Percentiles rank a stretch among this genome's conserved stretches.
phyloP scores from a whole-genome alignment of 1,140 invertebrate genomes.

The Eurytemora carolleeae region DNA sequence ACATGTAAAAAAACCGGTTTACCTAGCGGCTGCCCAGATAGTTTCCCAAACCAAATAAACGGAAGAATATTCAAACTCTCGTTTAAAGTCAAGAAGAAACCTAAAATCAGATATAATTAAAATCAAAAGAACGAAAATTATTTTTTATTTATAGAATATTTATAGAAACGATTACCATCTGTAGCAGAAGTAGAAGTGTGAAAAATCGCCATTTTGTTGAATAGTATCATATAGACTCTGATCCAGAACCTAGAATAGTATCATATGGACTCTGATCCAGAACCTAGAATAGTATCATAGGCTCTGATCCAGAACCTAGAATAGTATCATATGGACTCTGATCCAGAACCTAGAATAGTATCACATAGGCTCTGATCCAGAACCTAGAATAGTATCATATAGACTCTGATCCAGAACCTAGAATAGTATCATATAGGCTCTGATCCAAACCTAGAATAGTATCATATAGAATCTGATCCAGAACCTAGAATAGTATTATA shows the following conservation, averaged over 20 bases:
- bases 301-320: no score
- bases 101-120: conserved; percentile 23
- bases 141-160: background rate
- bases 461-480: conserved; percentile 11
- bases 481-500: no score
- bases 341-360: no score
- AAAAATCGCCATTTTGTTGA: conserved; percentile 83
- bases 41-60: conserved; percentile 83
- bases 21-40: conserved; percentile 63
- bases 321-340: no score
- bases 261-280: no score
- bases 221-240: conserved; percentile 80
- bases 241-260: no score
- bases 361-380: no score
- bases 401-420: no score
- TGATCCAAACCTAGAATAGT: no score
- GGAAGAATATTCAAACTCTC: conserved; percentile 75
- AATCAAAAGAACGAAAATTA: background rate
- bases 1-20: conserved; percentile 63
- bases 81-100: conserved; percentile 56
- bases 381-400: no score
- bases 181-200: conserved; percentile 93
- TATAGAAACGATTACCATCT: conserved; percentile 25
- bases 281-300: no score
- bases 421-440: no score